Evolutionary conservation across 2,888 invertebrate genomes (phyloP), one percentile per base, ranked within the genome.

Genomic region (Caenorhabditis japonica): DNA sequence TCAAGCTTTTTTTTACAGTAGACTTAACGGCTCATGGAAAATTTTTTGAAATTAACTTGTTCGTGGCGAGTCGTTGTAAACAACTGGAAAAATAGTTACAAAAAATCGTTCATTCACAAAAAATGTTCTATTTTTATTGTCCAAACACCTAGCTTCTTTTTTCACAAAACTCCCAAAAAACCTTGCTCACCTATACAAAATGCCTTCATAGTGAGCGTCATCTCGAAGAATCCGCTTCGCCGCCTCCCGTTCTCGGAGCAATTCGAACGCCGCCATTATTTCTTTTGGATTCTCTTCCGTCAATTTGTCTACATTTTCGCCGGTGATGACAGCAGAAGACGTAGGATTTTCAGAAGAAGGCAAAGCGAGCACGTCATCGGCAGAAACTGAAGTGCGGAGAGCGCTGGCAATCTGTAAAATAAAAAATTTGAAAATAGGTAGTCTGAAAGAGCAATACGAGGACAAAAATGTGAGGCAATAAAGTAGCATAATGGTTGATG

Each of bases 131-230:
- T n/a, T 33, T 33, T 8, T 33, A 8, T 33, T 33, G 5, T 33
- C 33, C 33, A 33, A 12, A 33, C 5, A 8, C 12, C 7, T 33
- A 8, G 33, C 12, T 33, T 33, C 33, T 33, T 7, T 15, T 41
- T 15, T n/a, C n/a, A 41, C 5, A 41, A 43, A 43, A 23, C 13
- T 21, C 19, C 8, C 23, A 25, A 49, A 49, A 19, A 30, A 19
- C 25, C 5, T 39, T 15, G 15, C 21, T 25, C 4, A 69, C 74
- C 78, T 76, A 36, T 79, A 76, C 4, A 79, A 51, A 49, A 44
- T n/a, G 3, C 79, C 79, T 23, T 79, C 79, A 51, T 75, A 79
- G 13, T 34, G 7, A 0, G 41, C 47, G 17, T 76, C 58, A 7
- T 41, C 30, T 15, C 33, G 33, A 23, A 79, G 44, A 2, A 55